Evolutionary conservation across 2,888 invertebrate species (phyloP), one percentile per base, ranked within the genome.

Genomic region (Tortrix viridana): DNA sequence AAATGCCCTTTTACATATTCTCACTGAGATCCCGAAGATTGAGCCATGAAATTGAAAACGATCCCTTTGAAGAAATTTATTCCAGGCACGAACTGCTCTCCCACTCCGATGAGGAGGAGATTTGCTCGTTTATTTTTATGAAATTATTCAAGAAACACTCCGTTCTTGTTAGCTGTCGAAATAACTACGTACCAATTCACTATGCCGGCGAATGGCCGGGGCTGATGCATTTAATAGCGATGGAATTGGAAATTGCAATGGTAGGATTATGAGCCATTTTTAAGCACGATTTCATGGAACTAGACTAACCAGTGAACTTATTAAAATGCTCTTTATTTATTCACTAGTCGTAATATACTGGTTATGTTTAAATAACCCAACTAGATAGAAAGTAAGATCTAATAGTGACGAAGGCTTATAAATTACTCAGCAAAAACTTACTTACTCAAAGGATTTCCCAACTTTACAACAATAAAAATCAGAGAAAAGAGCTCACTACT

Each of bases 1-100:
- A 89, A 89, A 90, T 89, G 90, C 87, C 89, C 89, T 82, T 89
- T 89, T 89, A 89, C 89, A 89, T 90, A 89, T 88, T 90, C 89
- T 84, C 85, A 80, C 84, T 82, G 84, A 90, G 90, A 88, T 90
- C 84, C 88, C 88, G 86, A 89, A 90, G 90, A 92, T 91, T 89
- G 89, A 92, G 89, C 90, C 89, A 89, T 91, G 90, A 89, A 92
- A 90, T 89, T 90, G 91, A 90, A 92, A 91, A 91, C 90, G 90
- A 91, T 88, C 91, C 86, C 89, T 89, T 86, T 88, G 86, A 86
- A 88, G 88, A 89, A 91, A 92, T 92, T 90, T 90, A 92, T 91
- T 91, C 91, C 79, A 84, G 74, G 90, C 91, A 91, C 91, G 91
- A 89, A 88, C 89, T 86, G 85, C 85, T 87, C 86, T 81, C 81